Evolutionary conservation across 2,888 invertebrate species (phyloP), one percentile per base, ranked within the genome.

Genomic region (Volucella zonaria): DNA sequence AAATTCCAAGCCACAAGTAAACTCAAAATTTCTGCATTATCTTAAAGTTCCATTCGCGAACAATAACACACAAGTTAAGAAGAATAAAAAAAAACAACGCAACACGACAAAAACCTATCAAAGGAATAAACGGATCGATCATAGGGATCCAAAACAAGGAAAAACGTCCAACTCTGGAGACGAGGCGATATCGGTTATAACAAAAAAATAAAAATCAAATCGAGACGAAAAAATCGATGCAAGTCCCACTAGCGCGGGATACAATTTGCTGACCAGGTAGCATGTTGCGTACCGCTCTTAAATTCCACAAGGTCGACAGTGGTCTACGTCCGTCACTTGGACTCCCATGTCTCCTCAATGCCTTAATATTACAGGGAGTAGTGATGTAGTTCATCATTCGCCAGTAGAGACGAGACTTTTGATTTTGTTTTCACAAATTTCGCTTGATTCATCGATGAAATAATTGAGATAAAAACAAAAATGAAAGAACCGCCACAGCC

Each of bases 271-370:
- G 68, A 73, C 76, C 85, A 85, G 81, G 79, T 76, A 81, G 79
- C 86, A 74, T 77, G 68, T 77, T 77, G 62, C 67, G 79, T 79
- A 80, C 74, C 76, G 83, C 68, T 82, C 86, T 87, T 73, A 78
- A 88, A 88, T 88, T 88, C 88, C 88, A 86, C 87, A 88, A 88
- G 87, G 88, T 88, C 87, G 88, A 58, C 82, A 74, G 77, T 77
- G 61, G 70, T 74, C 74, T 61, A 66, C 82, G 74, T 74, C 79
- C 83, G 76, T 80, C 78, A 79, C 73, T 81, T 62, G 74, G 23
- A 52, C 68, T 70, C 73, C 56, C 81, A 49, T 68, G 15, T 81
- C 85, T 58, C 70, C 64, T 8, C 59, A 61, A 11, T 14, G 31
- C 45, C 71, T 31, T 31, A 31, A 31, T 31, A 31, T 31, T 1